Conservation (phyloP, 2,888 invertebrate genomes). For the Autographa pulchrina region DNA sequence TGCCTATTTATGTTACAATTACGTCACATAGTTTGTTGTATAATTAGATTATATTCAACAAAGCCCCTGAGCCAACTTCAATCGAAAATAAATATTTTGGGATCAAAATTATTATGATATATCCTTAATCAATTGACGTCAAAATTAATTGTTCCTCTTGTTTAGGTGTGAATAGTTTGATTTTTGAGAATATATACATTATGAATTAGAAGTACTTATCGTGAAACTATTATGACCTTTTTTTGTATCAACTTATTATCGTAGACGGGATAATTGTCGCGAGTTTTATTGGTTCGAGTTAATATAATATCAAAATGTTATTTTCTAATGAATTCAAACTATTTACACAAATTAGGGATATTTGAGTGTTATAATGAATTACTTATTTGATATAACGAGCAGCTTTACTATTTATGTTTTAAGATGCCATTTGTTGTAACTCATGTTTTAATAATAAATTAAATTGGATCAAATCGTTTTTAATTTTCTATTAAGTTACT, state of each 20-base stretch:
- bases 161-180: constrained; percentile 59
- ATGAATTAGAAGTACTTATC: constrained; percentile 6
- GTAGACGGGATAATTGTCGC: constrained; percentile 17
- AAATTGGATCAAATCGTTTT: constrained; percentile 78
- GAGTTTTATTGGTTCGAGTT: constrained; percentile 6
- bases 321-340: constrained; percentile 48
- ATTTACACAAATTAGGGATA: constrained; percentile 53
- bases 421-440: constrained; percentile 89
- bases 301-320: background rate
- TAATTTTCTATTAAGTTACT: constrained; percentile 8
- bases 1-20: constrained; percentile 55
- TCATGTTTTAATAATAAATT: constrained; percentile 88
- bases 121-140: constrained; percentile 66
- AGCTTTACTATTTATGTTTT: constrained; percentile 89
- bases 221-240: constrained; percentile 5
- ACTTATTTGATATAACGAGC: constrained; percentile 77
- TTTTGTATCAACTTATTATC: constrained; percentile 12
- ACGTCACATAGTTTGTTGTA: constrained; percentile 39
- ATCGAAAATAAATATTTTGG: constrained; percentile 70
- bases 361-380: constrained; percentile 60
- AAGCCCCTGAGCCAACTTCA: constrained; percentile 44
- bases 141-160: constrained; percentile 65
- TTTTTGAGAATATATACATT: constrained; percentile 15
- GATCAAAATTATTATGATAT: constrained; percentile 76
- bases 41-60: constrained; percentile 25